Percentiles rank a stretch among this genome's conserved stretches.
Evolutionary conservation across 23 tunicate genomes (phyloP).

Genomic region (Halocynthia aurantium): DNA sequence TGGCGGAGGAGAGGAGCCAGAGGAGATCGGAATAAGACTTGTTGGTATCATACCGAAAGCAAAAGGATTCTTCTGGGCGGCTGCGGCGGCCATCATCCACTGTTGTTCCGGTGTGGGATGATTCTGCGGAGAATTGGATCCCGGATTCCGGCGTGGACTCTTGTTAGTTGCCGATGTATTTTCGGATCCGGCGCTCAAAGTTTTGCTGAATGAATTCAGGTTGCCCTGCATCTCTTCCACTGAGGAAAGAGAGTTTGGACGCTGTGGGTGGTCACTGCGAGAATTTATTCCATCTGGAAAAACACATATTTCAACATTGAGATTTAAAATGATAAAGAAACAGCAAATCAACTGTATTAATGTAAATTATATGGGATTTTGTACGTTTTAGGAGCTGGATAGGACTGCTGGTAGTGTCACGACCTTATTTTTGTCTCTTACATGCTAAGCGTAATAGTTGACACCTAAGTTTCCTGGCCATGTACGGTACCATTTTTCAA

Average conservation of each 20-base stretch:
- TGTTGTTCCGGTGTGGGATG: background rate
- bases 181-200: conserved; percentile 36
- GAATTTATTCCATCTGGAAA: no score
- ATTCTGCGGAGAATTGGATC: background rate
- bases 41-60: background rate
- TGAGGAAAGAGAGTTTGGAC: conserved; percentile 88
- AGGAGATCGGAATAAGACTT: background rate
- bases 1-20: background rate
- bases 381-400: no score
- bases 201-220: conserved; percentile 71
- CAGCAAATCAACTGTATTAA: no score
- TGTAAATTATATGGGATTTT: no score
- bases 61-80: no score
- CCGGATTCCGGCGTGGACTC: background rate
- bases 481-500: no score
- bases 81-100: conserved; percentile 29
- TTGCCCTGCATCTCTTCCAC: conserved; percentile 90
- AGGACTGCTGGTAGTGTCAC: no score
- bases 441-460: no score
- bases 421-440: no score
- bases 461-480: no score
- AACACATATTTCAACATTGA: background rate
- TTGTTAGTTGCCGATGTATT: conserved; percentile 9
- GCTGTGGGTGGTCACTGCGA: conserved; percentile 29
- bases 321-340: background rate